Conservation (phyloP, 2,888 invertebrate genomes). For the Tipula helvola region DNA sequence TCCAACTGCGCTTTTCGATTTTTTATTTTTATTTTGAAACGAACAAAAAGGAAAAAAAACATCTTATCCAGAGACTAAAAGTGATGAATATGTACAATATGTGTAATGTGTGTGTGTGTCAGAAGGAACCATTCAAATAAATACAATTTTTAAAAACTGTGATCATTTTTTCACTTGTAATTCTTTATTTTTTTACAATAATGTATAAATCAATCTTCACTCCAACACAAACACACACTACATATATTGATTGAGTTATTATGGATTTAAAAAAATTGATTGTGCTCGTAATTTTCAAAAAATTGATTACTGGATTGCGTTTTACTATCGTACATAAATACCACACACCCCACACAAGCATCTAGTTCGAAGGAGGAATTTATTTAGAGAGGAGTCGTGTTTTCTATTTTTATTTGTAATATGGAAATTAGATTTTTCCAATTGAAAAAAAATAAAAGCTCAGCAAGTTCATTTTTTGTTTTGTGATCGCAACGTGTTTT, state of each 20-base stretch:
- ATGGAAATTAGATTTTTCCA: not conserved
- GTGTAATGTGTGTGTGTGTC: not conserved
- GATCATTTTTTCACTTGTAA: not conserved
- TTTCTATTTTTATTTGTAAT: not conserved
- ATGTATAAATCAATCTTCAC: not conserved
- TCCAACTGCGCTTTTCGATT: not conserved
- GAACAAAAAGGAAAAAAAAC: not conserved
- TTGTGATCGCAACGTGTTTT: not conserved
- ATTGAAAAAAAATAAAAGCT: not conserved
- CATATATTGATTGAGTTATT: not conserved
- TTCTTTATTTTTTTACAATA: not conserved
- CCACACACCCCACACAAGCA: not conserved
- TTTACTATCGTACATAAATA: not conserved
- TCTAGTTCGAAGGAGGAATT: not conserved
- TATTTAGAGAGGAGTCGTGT: not conserved
- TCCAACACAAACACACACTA: not conserved
- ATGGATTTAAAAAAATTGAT: not conserved
- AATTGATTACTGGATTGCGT: not conserved
- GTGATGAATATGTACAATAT: not conserved
- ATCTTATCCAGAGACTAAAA: not conserved
- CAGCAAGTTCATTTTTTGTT: not conserved
- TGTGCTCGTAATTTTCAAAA: not conserved
- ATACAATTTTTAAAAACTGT: not conserved
- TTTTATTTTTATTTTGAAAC: not conserved
- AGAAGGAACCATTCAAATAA: not conserved